Evolutionary conservation across 2,888 invertebrate species (phyloP), one percentile per base, ranked within the genome.

Genomic region (Netelia melanura): DNA sequence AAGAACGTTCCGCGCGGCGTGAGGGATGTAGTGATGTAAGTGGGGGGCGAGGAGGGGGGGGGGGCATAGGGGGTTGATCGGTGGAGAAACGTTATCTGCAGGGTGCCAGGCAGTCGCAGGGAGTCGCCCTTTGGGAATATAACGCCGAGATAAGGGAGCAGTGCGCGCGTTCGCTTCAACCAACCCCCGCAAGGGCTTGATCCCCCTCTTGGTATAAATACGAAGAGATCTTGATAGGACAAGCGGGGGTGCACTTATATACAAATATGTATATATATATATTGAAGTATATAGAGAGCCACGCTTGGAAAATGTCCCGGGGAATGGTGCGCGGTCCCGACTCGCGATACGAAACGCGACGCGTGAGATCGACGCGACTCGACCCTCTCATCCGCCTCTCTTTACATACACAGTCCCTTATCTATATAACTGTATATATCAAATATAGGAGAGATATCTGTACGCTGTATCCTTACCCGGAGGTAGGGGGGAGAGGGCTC

Each of bases 221-320:
- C 92, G 92, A 93, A 92, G 91, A 93, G 92, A 93, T 93, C 93
- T 92, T 93, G 93, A 93, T 93, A 93, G 88, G 92, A 56, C 43
- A 65, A 91, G 88, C 91, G 90, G 90, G 89, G 86, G 86, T 86
- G 89, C 81, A 87, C 56, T 79, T 71, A 58, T 77, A 75, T 62
- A 72, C 21, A 30, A 30, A 64, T 38, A 64, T 54, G 76, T 85
- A 89, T 91, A 90, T 90, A n/a, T 75, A 30, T 74, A 25, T 75
- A 64, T 54, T 21, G 3, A 23, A 1, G 23, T 58, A 58, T 58
- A 21, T 9, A 58, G 43, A 0, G 43, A 56, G n/a, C 52, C 52
- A 10, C 54, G 52, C 65, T 56, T 56, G 23, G 1, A 17, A 67
- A 76, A 67, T 76, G 5, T 67, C 64, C 23, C 5, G 38, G 30